Percentiles rank a stretch among this genome's conserved stretches.
Evolutionary conservation across 2,113 vertebrate genomes (phyloP).

Genomic region (Ancistrus triradiatus): DNA sequence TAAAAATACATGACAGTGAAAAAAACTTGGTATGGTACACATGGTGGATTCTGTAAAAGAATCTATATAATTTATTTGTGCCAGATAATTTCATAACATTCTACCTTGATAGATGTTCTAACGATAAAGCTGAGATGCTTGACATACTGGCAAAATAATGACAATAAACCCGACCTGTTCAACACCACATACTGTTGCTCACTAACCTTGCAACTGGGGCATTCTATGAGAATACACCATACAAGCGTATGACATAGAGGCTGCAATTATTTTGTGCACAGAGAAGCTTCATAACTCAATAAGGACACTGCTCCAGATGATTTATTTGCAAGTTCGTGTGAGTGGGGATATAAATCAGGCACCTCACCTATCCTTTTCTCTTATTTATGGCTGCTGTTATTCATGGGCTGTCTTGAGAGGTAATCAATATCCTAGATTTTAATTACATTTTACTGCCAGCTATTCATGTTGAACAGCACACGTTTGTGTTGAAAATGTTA

Average conservation of each 20-base stretch:
- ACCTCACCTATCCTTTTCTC: conserved; percentile 71
- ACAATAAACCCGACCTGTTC: conserved; percentile 36
- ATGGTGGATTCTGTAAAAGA: no score
- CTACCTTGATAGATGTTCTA: conserved; percentile 15
- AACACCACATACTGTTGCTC: conserved; percentile 12
- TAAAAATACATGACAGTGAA: no score
- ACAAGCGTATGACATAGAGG: conserved; percentile 56
- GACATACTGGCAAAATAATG: conserved; percentile 29
- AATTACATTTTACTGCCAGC: conserved; percentile 70
- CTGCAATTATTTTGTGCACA: conserved; percentile 65
- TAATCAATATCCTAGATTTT: conserved; percentile 79
- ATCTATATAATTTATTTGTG: no score
- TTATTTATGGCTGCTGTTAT: conserved; percentile 75
- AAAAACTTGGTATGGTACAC: no score
- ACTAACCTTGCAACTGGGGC: conserved; percentile 37
- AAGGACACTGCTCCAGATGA: conserved; percentile 65
- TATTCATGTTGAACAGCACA: conserved; percentile 63
- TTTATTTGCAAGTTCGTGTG: conserved; percentile 62
- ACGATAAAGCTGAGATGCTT: conserved; percentile 37
- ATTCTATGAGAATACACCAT: conserved; percentile 57
- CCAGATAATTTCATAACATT: neutral
- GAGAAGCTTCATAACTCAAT: conserved; percentile 74
- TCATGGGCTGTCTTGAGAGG: conserved; percentile 63
- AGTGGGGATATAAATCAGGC: conserved; percentile 70
- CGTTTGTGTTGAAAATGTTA: conserved; percentile 68